Evolutionary conservation across 2,113 vertebrate species (phyloP), one percentile per base, ranked within the genome.

Genomic region (Burhinus bistriatus): DNA sequence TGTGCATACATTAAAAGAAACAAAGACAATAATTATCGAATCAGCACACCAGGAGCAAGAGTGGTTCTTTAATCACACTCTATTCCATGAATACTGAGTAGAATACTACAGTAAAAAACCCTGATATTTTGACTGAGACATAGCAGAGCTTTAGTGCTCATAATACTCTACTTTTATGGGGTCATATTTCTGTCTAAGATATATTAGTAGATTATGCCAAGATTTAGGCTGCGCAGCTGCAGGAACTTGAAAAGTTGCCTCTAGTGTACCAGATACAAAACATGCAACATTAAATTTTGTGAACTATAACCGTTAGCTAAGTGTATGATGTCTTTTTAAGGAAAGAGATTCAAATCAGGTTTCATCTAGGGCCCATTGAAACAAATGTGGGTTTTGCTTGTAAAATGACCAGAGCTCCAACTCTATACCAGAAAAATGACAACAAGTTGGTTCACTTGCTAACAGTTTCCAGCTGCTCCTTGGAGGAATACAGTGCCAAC

Each of bases 21-120:
- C 95, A 93, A 96, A 98, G 87, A 97, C 90, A 90, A 93, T 98
- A 95, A 97, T 98, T 97, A 96, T 94, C 95, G 96, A 97, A 96
- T 95, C 19, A 7, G 66, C 88, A 81, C 49, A 95, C 83, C 89
- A 92, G 96, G 64, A 92, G 42, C 87, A 94, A 94, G 71, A 83
- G 83, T 83, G 58, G 55, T 81, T 78, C 93, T 92, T 97, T 97
- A 98, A 96, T 98, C 97, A 97, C 92, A 95, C 87, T 94, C 55
- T 91, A 52, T 86, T 96, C 70, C 82, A 87, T 98, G 94, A 97
- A 98, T 97, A 95, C 83, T 80, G 94, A 97, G 91, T 70, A 85
- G 94, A 97, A 94, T 96, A 79, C 65, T 94, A 96, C 92, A 94
- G 91, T 97, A 97, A 96, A 97, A 97, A 83, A 23, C 44, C 40